Evolutionary conservation across 1,140 invertebrate species (phyloP).

Genomic region (Leptestheria dahalacensis): DNA sequence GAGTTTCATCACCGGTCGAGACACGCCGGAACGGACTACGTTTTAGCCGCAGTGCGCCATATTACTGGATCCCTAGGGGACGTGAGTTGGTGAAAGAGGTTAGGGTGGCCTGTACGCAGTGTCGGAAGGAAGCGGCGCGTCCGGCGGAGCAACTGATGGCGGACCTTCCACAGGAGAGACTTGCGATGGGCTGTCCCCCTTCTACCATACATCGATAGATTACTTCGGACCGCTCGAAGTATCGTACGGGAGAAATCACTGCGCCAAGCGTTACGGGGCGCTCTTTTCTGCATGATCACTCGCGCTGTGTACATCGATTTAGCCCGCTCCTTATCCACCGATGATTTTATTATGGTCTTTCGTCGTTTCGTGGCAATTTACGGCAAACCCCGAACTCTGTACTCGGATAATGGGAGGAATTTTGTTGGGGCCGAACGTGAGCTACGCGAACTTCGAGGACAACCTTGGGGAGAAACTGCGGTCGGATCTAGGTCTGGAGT

Average conservation of each 20-base stretch:
- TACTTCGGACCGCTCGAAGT: too few relatives aligned
- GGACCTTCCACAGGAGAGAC: background rate
- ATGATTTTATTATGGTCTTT: background rate
- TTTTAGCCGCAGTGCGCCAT: background rate
- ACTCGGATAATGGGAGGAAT: conserved; percentile 1
- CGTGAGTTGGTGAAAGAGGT: background rate
- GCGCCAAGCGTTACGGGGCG: conserved; percentile 12
- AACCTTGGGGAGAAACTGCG: too few relatives aligned
- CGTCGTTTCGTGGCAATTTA: background rate
- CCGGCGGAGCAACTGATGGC: background rate
- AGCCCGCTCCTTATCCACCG: conserved; percentile 7
- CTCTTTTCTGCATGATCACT: conserved; percentile 18
- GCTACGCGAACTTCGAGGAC: background rate
- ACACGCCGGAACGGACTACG: background rate
- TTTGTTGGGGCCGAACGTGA: background rate
- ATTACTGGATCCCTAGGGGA: background rate
- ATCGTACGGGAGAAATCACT: conserved; percentile 1
- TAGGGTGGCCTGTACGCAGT: background rate
- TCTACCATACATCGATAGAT: conserved; percentile 9
- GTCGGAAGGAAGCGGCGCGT: background rate
- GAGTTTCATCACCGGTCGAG: background rate
- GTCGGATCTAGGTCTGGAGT: background rate
- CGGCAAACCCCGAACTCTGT: background rate
- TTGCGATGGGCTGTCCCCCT: background rate
- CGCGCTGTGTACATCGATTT: conserved; percentile 18